These are phyloP conservation scores for Gnathonemus echidnorhynchus DNA, from an alignment of 2,113 vertebrate genomes.

Conservation along the genomic window DNA sequence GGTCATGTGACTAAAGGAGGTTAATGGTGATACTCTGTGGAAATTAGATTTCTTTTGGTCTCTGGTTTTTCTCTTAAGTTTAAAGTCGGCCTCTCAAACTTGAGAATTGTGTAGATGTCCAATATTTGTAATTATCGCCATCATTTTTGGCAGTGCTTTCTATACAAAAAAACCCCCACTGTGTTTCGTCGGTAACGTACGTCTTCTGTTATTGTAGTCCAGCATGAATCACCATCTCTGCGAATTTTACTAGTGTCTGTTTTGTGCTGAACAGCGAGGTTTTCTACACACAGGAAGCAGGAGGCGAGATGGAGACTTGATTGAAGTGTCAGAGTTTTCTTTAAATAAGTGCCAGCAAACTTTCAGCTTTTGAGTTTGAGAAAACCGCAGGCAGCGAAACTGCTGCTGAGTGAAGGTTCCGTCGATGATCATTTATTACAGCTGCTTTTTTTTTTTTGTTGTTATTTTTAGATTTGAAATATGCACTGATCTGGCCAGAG, in stretches of 20 bases:
- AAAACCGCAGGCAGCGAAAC: neutral
- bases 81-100: neutral
- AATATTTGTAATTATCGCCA: neutral
- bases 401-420: neutral
- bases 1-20: neutral
- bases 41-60: neutral
- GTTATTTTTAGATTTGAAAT: neutral
- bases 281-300: neutral
- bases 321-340: slow-evolving; percentile 5
- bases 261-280: neutral
- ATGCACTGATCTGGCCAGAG: neutral
- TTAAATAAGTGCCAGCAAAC: neutral
- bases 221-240: neutral
- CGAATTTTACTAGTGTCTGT: neutral
- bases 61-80: neutral
- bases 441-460: neutral
- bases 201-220: neutral
- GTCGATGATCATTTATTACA: neutral
- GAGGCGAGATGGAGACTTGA: neutral
- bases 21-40: neutral
- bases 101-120: neutral
- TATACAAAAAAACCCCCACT: neutral
- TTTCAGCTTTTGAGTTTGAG: neutral
- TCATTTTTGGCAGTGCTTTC: neutral
- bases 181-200: neutral